A percentile compares a stretch with the other conserved stretches of the same genome.
phyloP scores from a whole-genome alignment of 1,140 invertebrate genomes.

The Drosophila teissieri region DNA sequence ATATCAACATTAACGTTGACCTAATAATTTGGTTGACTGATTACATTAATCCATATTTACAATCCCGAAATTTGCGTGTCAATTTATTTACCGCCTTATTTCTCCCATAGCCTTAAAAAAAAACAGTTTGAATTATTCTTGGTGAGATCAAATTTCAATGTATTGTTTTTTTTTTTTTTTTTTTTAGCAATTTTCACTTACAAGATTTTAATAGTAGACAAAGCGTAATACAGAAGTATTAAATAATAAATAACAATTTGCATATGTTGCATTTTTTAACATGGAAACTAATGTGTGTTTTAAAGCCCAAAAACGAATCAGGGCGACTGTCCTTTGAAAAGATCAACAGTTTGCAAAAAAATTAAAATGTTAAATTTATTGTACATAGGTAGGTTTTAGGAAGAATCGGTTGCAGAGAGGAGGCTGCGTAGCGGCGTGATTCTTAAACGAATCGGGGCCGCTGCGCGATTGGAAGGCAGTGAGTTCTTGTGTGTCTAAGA shows the following conservation, averaged over 20 bases:
- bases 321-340: conserved; percentile 64
- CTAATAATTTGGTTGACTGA: not conserved
- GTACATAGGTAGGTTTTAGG: conserved; percentile 75
- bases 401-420: conserved; percentile 67
- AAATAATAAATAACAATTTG: conserved; percentile 82
- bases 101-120: not conserved
- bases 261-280: conserved; percentile 75
- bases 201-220: conserved; percentile 62
- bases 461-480: conserved; percentile 70
- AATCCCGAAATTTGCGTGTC: not conserved
- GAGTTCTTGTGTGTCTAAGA: conserved; percentile 58
- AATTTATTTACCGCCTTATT: not conserved
- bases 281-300: conserved; percentile 71
- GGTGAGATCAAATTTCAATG: conserved; percentile 80
- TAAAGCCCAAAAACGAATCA: conserved; percentile 47
- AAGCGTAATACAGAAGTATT: conserved; percentile 72
- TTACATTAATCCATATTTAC: not conserved
- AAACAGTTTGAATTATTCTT: conserved; percentile 31
- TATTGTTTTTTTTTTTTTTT: conserved; percentile 66
- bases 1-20: not conserved
- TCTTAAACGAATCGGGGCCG: conserved; percentile 50
- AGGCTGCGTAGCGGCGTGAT: conserved; percentile 46
- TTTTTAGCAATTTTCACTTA: conserved; percentile 71
- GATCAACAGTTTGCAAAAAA: conserved; percentile 74
- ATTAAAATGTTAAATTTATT: conserved; percentile 65